A percentile compares a stretch with the other conserved stretches of the same genome.
phyloP scores from a whole-genome alignment of 2,888 invertebrate genomes.

The Amitus sp. region DNA sequence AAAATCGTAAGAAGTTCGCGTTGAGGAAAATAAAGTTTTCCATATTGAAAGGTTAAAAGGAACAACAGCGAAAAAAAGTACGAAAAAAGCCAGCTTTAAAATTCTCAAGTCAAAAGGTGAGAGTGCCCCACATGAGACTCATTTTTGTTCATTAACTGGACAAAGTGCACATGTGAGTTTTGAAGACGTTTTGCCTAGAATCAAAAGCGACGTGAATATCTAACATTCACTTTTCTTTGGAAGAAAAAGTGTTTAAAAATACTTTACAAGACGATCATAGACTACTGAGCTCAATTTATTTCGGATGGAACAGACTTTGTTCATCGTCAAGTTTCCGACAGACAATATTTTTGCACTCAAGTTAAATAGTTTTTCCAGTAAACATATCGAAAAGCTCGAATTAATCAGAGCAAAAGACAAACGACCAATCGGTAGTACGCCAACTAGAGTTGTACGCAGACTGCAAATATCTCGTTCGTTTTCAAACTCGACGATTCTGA shows the following conservation, averaged over 20 bases:
- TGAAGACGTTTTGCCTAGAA: conserved; percentile 12
- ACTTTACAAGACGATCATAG: too few relatives aligned
- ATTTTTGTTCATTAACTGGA: conserved; percentile 15
- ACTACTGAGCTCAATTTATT: neutral
- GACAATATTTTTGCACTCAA: neutral
- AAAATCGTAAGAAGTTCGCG: too few relatives aligned
- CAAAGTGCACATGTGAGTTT: conserved; percentile 11
- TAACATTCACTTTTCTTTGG: conserved; percentile 24
- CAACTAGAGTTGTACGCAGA: neutral
- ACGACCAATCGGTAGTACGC: conserved; percentile 6
- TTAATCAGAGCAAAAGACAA: conserved; percentile 7
- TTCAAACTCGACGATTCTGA: conserved; percentile 4
- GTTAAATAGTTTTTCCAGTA: neutral
- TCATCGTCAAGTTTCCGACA: neutral
- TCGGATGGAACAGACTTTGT: neutral
- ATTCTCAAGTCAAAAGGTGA: conserved; percentile 1
- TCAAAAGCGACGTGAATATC: conserved; percentile 23
- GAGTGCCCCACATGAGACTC: conserved; percentile 6
- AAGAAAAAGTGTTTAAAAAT: conserved; percentile 24
- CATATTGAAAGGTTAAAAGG: too few relatives aligned
- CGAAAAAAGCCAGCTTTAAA: too few relatives aligned
- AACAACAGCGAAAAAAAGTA: too few relatives aligned
- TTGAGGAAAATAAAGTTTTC: too few relatives aligned
- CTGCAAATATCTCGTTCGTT: neutral
- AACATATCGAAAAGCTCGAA: neutral